Evolutionary conservation across 2,113 vertebrate species (phyloP), one percentile per base, ranked within the genome.

Genomic region (Rhagologus leucostigma): DNA sequence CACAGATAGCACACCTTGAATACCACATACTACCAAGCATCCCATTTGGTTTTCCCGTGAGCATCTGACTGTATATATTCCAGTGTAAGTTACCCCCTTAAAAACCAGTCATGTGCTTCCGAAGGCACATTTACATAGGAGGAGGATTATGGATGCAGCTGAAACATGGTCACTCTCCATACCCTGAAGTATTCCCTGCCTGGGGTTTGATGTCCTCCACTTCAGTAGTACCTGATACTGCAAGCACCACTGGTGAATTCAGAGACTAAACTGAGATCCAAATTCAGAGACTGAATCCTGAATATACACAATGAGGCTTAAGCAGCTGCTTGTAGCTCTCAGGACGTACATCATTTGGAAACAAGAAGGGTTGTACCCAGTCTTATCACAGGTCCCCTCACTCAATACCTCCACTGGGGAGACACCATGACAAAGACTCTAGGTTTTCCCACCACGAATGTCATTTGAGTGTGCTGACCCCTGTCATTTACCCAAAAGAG

Each of bases 361-460:
- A 84, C 27, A 64, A 37, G 30, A 82, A 82, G 19, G 29, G 37
- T 3, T 80, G 13, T 20, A 80, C 23, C 10, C 50, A 44, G 14
- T 26, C 29, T 62, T 73, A 37, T 6, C 13, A 62, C 12, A 53
- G 27, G 20, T 32, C 15, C 12, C 30, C 39, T 65, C 27, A 77
- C 16, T 60, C 49, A 64, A 11, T 22, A 47, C 11, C 21, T 85
- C 44, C 44, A 60, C 32, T 64, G 15, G 10, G 12, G 21, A 85
- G 44, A 60, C 12, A 73, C 7, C 37, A 18, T 5, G 6, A 52
- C 27, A 53, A 85, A 85, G 37, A 73, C 16, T 2, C 0, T 15
- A 26, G 4, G 10, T 50, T 55, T 63, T 71, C 57, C 12, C 1
- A 1, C 6, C 2, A 3, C 11, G 33, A 55, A 9, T 37, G 14